Base-by-base conservation (phyloP, 2,797 vertebrate genomes). In the Neosalanx taihuensis region DNA sequence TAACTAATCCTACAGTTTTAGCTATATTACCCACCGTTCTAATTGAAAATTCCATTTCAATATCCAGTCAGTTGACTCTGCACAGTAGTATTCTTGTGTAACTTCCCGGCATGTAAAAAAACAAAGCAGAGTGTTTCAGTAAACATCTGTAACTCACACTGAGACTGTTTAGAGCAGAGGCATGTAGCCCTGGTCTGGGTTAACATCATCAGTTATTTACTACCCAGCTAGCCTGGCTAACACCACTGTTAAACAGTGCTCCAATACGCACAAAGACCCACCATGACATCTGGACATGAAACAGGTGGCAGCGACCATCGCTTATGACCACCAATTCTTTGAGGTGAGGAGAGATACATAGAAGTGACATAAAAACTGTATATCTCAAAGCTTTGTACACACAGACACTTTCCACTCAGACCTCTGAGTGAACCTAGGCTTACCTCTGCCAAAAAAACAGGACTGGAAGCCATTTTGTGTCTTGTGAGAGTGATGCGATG, bases 171-270 rank as follows among this genome's bases (percentile, higher is more conserved):
- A 87, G 85, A 89, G 85, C 74, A 3, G 76, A 78, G 87, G 87
- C 87, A 90, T 90, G 90, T 80, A 87, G 87, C 86, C 84, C 88
- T 84, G 86, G 89, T 85, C 81, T 67, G 77, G 71, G 77, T 70
- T 83, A 86, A 84, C 83, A 85, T 89, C 81, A 82, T 89, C 77
- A 81, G 88, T 90, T 91, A 89, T 90, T 90, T 91, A 92, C 88
- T 87, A 81, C 81, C 83, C 80, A 15, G 76, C 72, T 10, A 81
- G 79, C 71, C 78, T 76, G 74, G 61, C 85, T 73, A 86, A 84
- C 83, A 81, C 75, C 66, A 17, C 76, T 74, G 81, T 84, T 78
- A 88, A 76, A 76, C 78, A 75, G 74, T 83, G 69, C 76, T 85
- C 82, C 76, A 73, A 87, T 53, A 70, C 63, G 73, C 76, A 78